These are phyloP conservation scores for Erythrocercus mccallii DNA, from an alignment of 2,113 vertebrate species.

Conservation along the genomic window DNA sequence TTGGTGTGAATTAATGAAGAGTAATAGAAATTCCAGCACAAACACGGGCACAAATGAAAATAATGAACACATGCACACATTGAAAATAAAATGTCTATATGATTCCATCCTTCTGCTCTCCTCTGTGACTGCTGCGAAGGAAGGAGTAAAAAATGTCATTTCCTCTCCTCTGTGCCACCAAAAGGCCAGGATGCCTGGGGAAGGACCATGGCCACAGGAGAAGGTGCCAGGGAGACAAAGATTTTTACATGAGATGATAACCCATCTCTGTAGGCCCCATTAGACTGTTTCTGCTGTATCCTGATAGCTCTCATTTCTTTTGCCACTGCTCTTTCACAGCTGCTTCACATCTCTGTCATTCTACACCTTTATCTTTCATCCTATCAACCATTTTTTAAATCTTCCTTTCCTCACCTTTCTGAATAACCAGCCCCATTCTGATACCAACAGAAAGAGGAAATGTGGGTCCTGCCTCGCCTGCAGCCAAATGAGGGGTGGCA, in stretches of 20 bases:
- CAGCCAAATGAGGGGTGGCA: neutral
- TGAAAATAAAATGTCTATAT: neutral
- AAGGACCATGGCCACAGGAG: neutral
- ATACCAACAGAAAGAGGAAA: neutral
- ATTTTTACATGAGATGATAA: neutral
- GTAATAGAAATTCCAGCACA: neutral
- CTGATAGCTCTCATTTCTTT: neutral
- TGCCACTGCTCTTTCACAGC: neutral
- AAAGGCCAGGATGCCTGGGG: neutral
- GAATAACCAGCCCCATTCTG: neutral
- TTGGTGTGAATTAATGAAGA: neutral
- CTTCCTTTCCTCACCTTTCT: neutral
- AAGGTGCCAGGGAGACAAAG: neutral
- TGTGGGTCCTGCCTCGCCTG: neutral
- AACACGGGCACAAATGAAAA: neutral
- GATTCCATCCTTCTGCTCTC: neutral
- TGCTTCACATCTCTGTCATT: neutral
- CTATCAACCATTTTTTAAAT: neutral
- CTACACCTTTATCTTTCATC: neutral
- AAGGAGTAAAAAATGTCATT: neutral
- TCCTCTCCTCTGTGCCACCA: neutral
- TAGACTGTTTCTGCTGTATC: neutral
- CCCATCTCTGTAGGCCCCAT: neutral
- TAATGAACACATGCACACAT: neutral
- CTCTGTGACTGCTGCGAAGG: neutral